A percentile compares a stretch with the other conserved stretches of the same genome.
Evolutionary conservation across 2,797 vertebrate species (phyloP).

Genomic region (Channallabes apus): DNA sequence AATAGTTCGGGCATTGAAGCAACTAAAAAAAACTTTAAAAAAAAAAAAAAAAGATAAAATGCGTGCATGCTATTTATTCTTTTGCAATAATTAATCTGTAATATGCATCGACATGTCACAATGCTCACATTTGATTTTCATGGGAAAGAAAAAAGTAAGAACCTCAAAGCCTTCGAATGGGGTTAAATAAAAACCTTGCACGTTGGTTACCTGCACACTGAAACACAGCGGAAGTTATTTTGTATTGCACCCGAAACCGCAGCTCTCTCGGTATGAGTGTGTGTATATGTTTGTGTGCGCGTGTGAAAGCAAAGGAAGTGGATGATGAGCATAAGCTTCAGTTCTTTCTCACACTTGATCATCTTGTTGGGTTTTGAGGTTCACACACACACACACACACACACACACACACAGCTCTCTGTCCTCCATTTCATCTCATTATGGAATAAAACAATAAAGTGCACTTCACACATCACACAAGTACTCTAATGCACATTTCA

Average conservation of each 20-base stretch:
- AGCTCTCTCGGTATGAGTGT: background rate
- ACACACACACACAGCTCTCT: background rate
- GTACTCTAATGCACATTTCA: background rate
- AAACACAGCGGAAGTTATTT: conserved; percentile 16
- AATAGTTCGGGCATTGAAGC: background rate
- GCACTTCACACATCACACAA: background rate
- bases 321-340: background rate
- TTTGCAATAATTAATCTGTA: background rate
- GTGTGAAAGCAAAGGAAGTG: background rate
- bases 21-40: background rate
- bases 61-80: background rate
- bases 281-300: background rate
- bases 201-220: background rate
- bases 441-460: background rate
- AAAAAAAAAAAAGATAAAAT: background rate
- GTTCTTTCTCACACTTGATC: conserved; percentile 10
- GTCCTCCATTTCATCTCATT: background rate
- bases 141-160: background rate
- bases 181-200: conserved; percentile 8
- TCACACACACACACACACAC: too few species aligned
- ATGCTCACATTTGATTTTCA: background rate
- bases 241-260: conserved; percentile 8
- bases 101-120: background rate
- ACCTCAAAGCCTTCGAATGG: conserved; percentile 9
- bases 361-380: conserved; percentile 9